Evolutionary conservation across 2,797 vertebrate genomes (phyloP), one percentile per base, ranked within the genome.

Genomic region (Alcedo atthis): DNA sequence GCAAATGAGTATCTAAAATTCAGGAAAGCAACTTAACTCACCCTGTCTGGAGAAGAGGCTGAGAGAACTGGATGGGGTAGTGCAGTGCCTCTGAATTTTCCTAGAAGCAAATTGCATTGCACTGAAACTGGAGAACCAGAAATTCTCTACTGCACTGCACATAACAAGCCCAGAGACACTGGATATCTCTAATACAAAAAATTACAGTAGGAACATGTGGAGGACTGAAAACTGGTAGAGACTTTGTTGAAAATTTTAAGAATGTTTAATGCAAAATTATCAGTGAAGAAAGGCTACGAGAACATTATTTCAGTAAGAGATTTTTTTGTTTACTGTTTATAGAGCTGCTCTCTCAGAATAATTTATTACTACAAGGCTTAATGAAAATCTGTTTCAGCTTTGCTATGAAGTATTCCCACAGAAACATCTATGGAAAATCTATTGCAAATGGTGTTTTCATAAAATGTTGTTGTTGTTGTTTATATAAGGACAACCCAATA

Each of bases 91-190:
- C 61, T 51, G 61, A 6, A 49, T 81, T 76, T 73, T 57, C 93
- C 93, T 81, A 53, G 82, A 48, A 93, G 89, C 91, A 81, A 91
- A 92, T 0, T 35, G 92, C 89, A 59, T 24, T 24, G 81, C 69
- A 8, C 6, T 85, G 91, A 85, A 93, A 91, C n/a, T 28, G 87
- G 85, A 96, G 92, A 84, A 76, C 22, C 63, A 71, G 66, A 69
- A 80, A 54, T 43, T 85, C 90, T 61, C 48, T 59, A 62, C 78
- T 73, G 81, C n/a, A 1, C 45, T 58, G 55, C 64, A 28, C 53
- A 14, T 6, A 68, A 13, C 14, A 24, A 37, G 70, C 26, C 43
- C 87, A 73, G 58, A 15, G 85, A 63, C 68, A 54, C 74, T 21
- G 77, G 54, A 76, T 83, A 73, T 13, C 80, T 83, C 14, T 33